phyloP scores from a whole-genome alignment of 2,797 vertebrate species.

The Manis crassicaudata region DNA sequence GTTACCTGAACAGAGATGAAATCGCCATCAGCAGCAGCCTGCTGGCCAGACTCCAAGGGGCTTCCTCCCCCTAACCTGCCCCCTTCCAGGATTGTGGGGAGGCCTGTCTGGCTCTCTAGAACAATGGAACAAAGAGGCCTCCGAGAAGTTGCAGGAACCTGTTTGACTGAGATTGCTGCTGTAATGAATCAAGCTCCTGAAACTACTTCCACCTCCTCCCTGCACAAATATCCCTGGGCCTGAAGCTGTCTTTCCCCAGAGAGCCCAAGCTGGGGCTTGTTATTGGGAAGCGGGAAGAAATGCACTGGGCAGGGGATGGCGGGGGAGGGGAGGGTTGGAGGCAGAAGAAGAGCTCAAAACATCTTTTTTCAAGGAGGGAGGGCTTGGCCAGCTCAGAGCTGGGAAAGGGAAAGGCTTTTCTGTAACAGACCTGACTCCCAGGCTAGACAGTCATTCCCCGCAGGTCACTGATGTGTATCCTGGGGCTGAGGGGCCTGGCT shows the following conservation, averaged over 20 bases:
- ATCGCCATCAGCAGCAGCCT: not conserved
- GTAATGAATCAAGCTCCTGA: conserved; percentile 71
- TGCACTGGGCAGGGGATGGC: rapidly evolving
- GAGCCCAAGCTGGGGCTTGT: conserved; percentile 69
- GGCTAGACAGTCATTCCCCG: not conserved
- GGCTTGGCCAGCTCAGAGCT: not conserved
- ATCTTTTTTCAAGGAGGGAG: not conserved
- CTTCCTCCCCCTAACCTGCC: not conserved
- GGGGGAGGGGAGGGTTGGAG: too few species aligned
- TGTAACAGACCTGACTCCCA: not conserved
- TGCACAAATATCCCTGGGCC: conserved; percentile 75
- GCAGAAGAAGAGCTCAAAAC: not conserved
- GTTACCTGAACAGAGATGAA: conserved; percentile 41
- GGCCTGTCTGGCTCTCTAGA: conserved; percentile 61
- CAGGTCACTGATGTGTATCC: not conserved
- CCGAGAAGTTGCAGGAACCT: conserved; percentile 73
- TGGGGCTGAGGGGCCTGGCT: not conserved
- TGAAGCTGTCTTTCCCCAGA: not conserved
- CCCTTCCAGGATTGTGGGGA: conserved; percentile 32
- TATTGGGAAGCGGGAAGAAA: not conserved
- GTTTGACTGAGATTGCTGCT: conserved; percentile 75
- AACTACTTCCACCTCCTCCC: conserved; percentile 73
- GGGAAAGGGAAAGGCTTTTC: not conserved
- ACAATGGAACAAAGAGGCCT: conserved; percentile 79
- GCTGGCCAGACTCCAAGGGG: conserved; percentile 64